These are phyloP conservation scores for Orchesella flavescens DNA, from an alignment of 2,888 invertebrate species.

Conservation along the genomic window DNA sequence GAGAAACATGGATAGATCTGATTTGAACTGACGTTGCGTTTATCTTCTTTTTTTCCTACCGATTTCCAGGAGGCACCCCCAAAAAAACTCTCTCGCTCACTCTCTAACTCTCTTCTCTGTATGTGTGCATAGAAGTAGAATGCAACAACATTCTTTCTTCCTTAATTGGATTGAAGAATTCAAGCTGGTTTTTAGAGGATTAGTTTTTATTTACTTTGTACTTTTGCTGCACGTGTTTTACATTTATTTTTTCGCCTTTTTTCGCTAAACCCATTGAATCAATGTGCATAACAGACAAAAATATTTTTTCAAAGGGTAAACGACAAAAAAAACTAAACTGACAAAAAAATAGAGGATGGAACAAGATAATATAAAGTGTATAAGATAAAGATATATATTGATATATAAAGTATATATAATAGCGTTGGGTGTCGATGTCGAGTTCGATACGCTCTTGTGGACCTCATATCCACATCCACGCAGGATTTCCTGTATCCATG, in stretches of 20 bases:
- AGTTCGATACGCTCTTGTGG: too few relatives aligned
- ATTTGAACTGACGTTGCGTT: constrained; percentile 17
- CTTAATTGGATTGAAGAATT: constrained; percentile 48
- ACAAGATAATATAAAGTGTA: too few relatives aligned
- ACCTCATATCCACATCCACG: too few relatives aligned
- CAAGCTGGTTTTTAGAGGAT: constrained; percentile 16
- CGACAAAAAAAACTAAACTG: neutral
- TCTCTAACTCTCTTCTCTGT: too few relatives aligned
- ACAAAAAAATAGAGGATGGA: too few relatives aligned
- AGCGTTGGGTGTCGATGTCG: too few relatives aligned
- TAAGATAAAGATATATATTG: too few relatives aligned
- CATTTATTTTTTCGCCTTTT: constrained; percentile 35
- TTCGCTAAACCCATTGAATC: neutral
- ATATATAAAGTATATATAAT: too few relatives aligned
- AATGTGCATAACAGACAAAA: neutral
- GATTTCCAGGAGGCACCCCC: constrained; percentile 15
- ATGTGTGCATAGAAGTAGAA: too few relatives aligned
- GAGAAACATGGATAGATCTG: neutral
- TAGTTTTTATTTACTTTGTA: neutral
- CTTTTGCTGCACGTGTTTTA: constrained; percentile 33
- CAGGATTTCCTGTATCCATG: too few relatives aligned
- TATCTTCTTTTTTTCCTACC: constrained; percentile 10
- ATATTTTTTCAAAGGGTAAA: neutral
- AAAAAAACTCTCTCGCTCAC: constrained; percentile 3
- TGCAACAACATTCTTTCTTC: neutral